Evolutionary conservation across 1,140 invertebrate species (phyloP).

Genomic region (Pogonomyrmex californicus): DNA sequence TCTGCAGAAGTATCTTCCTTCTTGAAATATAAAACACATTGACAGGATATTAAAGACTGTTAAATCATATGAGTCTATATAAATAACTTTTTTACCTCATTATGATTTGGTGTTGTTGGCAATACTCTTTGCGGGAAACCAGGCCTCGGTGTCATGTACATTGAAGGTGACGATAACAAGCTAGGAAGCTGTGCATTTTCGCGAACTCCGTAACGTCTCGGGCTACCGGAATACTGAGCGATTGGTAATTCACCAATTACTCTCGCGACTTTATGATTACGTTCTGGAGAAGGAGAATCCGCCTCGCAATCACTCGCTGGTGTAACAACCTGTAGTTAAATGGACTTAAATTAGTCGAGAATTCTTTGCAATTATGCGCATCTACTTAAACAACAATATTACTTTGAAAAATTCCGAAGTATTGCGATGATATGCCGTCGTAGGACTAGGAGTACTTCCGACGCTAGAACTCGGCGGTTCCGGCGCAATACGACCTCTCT

Average conservation of each 20-base stretch:
- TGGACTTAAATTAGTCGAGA: background rate
- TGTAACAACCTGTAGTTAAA: conserved; percentile 83
- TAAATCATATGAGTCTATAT: background rate
- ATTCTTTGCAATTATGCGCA: background rate
- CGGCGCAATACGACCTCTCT: conserved; percentile 80
- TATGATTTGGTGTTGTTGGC: conserved; percentile 86
- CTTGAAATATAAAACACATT: conserved; percentile 69
- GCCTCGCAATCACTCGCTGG: conserved; percentile 86
- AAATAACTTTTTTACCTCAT: conserved; percentile 78
- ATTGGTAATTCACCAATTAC: conserved; percentile 96
- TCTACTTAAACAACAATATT: background rate
- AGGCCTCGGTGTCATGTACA: conserved; percentile 90
- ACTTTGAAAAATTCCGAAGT: conserved; percentile 88
- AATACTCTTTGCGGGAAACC: conserved; percentile 91
- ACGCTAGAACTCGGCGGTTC: conserved; percentile 84
- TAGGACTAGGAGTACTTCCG: conserved; percentile 85
- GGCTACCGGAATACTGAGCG: conserved; percentile 96
- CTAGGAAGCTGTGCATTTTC: conserved; percentile 88
- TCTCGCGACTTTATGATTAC: conserved; percentile 89
- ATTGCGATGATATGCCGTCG: conserved; percentile 85
- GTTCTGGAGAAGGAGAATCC: conserved; percentile 86
- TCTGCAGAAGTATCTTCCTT: conserved; percentile 82
- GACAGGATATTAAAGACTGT: conserved; percentile 34
- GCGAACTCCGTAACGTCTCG: conserved; percentile 93
- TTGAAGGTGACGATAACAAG: conserved; percentile 89